A percentile compares a stretch with the other conserved stretches of the same genome.
These are phyloP conservation scores for Caradrina kadenii DNA, from an alignment of 2,888 invertebrate species.

Conservation along the genomic window DNA sequence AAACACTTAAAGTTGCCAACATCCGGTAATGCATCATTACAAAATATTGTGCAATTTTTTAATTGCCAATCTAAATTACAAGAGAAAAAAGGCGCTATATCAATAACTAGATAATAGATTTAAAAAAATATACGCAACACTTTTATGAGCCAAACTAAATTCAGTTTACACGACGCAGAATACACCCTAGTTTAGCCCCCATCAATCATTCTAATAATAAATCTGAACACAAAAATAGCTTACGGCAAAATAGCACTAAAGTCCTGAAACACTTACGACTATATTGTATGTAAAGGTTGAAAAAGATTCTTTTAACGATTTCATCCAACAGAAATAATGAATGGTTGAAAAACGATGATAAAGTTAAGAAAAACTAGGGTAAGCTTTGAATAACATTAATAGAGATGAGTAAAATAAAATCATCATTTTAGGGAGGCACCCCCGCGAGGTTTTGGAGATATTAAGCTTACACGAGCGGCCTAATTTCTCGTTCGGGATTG, in stretches of 20 bases:
- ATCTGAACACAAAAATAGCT: constrained; percentile 35
- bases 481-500: constrained; percentile 1
- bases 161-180: constrained; percentile 18
- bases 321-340: constrained; percentile 15
- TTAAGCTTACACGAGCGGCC: constrained; percentile 29
- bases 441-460: constrained; percentile 8
- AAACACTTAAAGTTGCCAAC: constrained; percentile 10
- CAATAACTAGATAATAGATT: no score
- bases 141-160: constrained; percentile 24
- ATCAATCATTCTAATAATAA: constrained; percentile 56
- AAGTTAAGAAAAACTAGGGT: constrained; percentile 28
- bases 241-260: constrained; percentile 26
- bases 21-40: constrained; percentile 30
- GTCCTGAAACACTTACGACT: constrained; percentile 24
- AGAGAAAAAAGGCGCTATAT: neutral
- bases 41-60: constrained; percentile 40
- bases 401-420: constrained; percentile 22
- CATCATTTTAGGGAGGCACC: neutral
- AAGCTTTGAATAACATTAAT: constrained; percentile 41
- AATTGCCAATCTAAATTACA: neutral
- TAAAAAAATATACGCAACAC: neutral
- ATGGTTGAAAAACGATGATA: constrained; percentile 13
- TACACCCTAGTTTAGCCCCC: constrained; percentile 21
- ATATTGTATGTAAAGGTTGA: constrained; percentile 32
- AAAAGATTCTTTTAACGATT: constrained; percentile 26